Conservation (phyloP, 1,140 invertebrate species). For the Drosophila sechellia region DNA sequence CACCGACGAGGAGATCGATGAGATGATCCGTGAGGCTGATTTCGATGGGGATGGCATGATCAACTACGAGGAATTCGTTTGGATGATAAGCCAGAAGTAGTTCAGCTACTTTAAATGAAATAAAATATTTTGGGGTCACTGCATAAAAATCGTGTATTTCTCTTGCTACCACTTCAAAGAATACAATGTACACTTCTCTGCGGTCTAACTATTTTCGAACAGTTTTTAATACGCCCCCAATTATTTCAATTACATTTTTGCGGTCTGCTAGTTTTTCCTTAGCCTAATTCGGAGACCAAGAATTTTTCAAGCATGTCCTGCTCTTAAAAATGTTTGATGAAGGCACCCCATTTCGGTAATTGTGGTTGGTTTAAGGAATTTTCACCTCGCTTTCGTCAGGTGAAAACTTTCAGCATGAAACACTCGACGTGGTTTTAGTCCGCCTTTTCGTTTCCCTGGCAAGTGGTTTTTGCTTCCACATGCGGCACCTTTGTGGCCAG, state of each 20-base stretch:
- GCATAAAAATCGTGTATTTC: neutral
- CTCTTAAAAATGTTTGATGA: slow-evolving; percentile 32
- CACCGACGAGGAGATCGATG: slow-evolving; percentile 69
- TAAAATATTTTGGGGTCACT: slow-evolving; percentile 11
- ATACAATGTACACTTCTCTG: no score
- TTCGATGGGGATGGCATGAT: slow-evolving; percentile 95
- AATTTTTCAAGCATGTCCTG: slow-evolving; percentile 4
- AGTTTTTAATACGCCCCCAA: neutral
- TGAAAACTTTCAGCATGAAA: slow-evolving; percentile 41
- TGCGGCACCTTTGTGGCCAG: slow-evolving; percentile 59
- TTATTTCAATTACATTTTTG: neutral
- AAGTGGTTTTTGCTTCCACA: slow-evolving; percentile 26
- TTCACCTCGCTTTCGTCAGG: slow-evolving; percentile 1
- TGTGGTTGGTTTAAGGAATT: slow-evolving; percentile 50
- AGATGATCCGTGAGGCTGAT: slow-evolving; percentile 92
- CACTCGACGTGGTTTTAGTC: slow-evolving; percentile 36
- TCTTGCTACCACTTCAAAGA: no score
- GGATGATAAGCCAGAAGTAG: slow-evolving; percentile 65
- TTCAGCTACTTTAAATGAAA: neutral
- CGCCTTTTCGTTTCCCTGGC: neutral
- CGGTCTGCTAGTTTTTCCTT: neutral
- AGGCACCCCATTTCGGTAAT: slow-evolving; percentile 48
- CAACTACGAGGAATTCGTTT: slow-evolving; percentile 89
- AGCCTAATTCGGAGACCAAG: neutral
- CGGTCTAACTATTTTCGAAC: neutral